These are phyloP conservation scores for Arbacia lixula DNA, from an alignment of 53 echinoderm and acorn worm genomes.

Conservation along the genomic window DNA sequence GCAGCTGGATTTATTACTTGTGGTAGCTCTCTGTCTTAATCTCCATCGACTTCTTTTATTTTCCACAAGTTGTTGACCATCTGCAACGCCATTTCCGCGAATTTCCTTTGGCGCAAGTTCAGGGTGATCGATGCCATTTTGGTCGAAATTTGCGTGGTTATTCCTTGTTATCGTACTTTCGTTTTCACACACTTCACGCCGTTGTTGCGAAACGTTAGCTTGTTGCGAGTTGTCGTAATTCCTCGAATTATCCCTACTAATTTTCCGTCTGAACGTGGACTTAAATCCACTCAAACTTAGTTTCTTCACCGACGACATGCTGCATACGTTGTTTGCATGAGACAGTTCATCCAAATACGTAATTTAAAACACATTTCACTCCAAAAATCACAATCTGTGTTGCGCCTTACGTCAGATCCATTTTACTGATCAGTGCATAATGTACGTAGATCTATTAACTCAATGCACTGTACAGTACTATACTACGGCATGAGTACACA, in stretches of 20 bases:
- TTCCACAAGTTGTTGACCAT: not conserved
- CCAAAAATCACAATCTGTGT: no score
- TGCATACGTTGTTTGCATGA: no score
- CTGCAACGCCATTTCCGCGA: not conserved
- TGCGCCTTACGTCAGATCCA: no score
- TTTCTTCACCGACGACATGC: conserved; percentile 75
- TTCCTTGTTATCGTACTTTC: not conserved
- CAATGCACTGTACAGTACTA: no score
- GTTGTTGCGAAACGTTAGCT: not conserved
- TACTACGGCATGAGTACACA: no score
- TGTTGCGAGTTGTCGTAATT: not conserved
- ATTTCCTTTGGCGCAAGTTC: not conserved
- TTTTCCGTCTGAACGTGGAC: conserved; percentile 68
- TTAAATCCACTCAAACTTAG: conserved; percentile 64
- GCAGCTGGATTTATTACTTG: not conserved
- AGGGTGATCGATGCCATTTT: not conserved
- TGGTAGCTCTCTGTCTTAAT: not conserved
- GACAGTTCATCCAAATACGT: no score
- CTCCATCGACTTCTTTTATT: conserved; percentile 29
- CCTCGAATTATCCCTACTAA: conserved; percentile 43
- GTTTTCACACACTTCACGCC: conserved; percentile 1
- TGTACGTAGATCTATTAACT: no score
- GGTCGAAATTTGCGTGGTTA: not conserved
- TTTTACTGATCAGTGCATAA: no score
- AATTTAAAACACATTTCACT: no score